phyloP scores from a whole-genome alignment of 2,888 invertebrate species.

The Subacronicta megacephala region DNA sequence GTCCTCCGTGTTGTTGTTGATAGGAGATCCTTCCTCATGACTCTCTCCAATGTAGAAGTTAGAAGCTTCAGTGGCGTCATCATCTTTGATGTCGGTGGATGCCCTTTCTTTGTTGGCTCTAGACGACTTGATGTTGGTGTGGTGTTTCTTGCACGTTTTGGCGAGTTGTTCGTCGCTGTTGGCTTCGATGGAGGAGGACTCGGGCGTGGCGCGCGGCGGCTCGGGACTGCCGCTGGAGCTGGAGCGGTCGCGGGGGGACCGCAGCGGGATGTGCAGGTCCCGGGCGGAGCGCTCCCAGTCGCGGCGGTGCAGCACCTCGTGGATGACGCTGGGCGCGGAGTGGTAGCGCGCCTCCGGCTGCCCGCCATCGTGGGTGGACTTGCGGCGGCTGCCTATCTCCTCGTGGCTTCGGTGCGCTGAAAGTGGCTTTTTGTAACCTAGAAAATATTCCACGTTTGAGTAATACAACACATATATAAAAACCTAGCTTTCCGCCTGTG shows the following conservation, averaged over 20 bases:
- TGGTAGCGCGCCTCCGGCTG: conserved; percentile 75
- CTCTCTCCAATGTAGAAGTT: conserved; percentile 79
- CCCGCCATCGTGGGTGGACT: conserved; percentile 65
- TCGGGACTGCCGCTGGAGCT: conserved; percentile 58
- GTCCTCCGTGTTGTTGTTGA: conserved; percentile 37
- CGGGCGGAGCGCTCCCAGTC: conserved; percentile 82
- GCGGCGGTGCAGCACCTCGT: conserved; percentile 80
- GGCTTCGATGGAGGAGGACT: conserved; percentile 65
- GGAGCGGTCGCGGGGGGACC: conserved; percentile 57
- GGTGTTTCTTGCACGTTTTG: conserved; percentile 79
- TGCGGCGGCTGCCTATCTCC: conserved; percentile 73
- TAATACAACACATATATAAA: no score
- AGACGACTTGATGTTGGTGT: conserved; percentile 81
- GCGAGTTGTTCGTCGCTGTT: conserved; percentile 60
- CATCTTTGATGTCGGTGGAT: conserved; percentile 74
- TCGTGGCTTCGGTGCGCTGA: conserved; percentile 82
- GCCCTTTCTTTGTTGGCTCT: conserved; percentile 70
- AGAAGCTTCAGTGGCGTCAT: conserved; percentile 74
- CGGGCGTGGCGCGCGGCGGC: conserved; percentile 64
- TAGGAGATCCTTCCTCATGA: conserved; percentile 43
- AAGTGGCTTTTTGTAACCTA: conserved; percentile 75
- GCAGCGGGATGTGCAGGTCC: conserved; percentile 79
- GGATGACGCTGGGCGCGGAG: conserved; percentile 84
- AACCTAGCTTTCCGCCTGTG: no score
- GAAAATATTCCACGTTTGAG: no score